Conservation (phyloP, 2,113 vertebrate species). For the Rhinichthys klamathensis region DNA sequence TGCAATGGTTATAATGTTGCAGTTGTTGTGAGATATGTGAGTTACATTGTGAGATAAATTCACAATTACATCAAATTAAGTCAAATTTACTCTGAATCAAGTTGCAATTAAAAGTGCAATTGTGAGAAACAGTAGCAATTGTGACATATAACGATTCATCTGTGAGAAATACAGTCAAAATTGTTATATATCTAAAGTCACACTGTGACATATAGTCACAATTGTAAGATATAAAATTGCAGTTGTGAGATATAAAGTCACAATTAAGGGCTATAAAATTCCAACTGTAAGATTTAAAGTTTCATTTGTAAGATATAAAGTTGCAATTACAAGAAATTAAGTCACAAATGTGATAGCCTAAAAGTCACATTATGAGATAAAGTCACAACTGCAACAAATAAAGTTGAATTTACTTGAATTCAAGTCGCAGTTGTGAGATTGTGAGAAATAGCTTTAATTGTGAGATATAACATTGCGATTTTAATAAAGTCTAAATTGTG, state of each 20-base stretch:
- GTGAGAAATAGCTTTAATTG: neutral
- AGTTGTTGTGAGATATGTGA: neutral
- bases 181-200: neutral
- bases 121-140: neutral
- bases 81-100: neutral
- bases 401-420: neutral
- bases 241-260: no score
- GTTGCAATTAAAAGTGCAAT: neutral
- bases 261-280: neutral
- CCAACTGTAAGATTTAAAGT: neutral
- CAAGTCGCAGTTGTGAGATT: neutral
- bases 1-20: no score
- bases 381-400: neutral
- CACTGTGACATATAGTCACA: neutral
- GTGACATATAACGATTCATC: no score
- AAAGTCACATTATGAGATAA: neutral
- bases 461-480: neutral
- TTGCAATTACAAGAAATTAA: neutral
- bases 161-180: neutral
- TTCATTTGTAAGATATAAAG: no score
- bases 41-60: neutral
- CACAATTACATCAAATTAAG: neutral
- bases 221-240: no score
- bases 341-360: neutral
- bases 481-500: neutral